Evolutionary conservation across 2,797 vertebrate genomes (phyloP).

Genomic region (Mormyrus hasselquistii): DNA sequence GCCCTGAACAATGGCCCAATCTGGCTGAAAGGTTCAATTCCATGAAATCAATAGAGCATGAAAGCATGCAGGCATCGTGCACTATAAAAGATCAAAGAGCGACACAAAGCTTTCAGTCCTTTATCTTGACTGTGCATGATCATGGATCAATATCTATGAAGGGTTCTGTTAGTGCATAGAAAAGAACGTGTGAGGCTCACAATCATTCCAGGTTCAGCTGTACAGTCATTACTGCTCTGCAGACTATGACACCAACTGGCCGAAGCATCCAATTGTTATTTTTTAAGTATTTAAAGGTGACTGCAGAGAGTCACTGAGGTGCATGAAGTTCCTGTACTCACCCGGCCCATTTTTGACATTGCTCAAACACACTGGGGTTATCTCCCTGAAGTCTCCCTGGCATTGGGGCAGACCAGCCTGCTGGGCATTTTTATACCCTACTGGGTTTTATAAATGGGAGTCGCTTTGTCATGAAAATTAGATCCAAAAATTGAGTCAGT

Average conservation of each 20-base stretch:
- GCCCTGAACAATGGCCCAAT: neutral
- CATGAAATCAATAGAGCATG: neutral
- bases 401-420: constrained; percentile 37
- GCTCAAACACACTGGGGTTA: constrained; percentile 30
- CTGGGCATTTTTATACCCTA: constrained; percentile 65
- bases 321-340: constrained; percentile 44
- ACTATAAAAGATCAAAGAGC: neutral
- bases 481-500: constrained; percentile 97
- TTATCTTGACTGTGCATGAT: neutral
- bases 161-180: neutral
- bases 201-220: neutral
- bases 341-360: constrained; percentile 59
- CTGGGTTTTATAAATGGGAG: constrained; percentile 64
- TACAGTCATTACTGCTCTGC: neutral
- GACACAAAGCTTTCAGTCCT: neutral
- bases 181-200: neutral
- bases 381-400: constrained; percentile 45
- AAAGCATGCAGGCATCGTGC: neutral
- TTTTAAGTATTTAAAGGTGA: neutral
- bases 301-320: neutral
- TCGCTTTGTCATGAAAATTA: constrained; percentile 91
- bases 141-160: neutral
- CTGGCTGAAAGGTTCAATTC: neutral
- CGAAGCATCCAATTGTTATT: neutral
- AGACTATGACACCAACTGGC: neutral